phyloP scores from a whole-genome alignment of 2,888 invertebrate species.

The Amphipyra tragopoginis region DNA sequence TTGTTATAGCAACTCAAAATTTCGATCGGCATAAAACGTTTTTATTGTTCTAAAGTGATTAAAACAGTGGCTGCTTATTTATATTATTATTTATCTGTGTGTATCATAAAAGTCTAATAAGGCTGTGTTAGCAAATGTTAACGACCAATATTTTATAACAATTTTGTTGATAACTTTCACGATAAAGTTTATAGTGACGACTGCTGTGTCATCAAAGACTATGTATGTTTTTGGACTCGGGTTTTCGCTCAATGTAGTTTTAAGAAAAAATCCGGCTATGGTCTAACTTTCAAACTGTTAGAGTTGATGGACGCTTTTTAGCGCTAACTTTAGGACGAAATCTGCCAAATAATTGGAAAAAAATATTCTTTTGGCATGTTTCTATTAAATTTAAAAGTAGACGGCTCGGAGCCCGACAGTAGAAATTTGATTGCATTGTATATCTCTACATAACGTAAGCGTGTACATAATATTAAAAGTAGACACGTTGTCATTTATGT shows the following conservation, averaged over 20 bases:
- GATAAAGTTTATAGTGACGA: conserved; percentile 52
- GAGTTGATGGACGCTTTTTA: conserved; percentile 53
- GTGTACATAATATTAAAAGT: conserved; percentile 45
- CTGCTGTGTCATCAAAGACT: conserved; percentile 55
- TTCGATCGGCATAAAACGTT: conserved; percentile 17
- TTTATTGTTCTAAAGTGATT: conserved; percentile 7
- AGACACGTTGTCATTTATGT: conserved; percentile 26
- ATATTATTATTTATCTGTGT: conserved; percentile 38
- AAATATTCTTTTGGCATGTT: conserved; percentile 59
- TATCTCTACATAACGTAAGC: conserved; percentile 56
- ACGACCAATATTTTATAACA: conserved; percentile 62
- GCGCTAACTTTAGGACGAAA: conserved; percentile 55
- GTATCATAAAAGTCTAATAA: conserved; percentile 50
- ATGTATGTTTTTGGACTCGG: conserved; percentile 65
- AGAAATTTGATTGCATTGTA: conserved; percentile 64
- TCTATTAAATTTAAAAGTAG: conserved; percentile 53
- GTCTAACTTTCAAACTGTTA: conserved; percentile 52
- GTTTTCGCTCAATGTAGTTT: conserved; percentile 79
- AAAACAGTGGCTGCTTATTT: conserved; percentile 22
- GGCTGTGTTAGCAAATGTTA: conserved; percentile 58
- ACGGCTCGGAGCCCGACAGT: conserved; percentile 62
- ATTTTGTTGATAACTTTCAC: conserved; percentile 58
- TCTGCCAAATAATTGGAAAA: conserved; percentile 48
- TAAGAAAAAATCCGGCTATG: conserved; percentile 60
- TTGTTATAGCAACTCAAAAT: conserved; percentile 10